Evolutionary conservation across 2,888 invertebrate genomes (phyloP), one percentile per base, ranked within the genome.

Genomic region (Heliconius charithonia): DNA sequence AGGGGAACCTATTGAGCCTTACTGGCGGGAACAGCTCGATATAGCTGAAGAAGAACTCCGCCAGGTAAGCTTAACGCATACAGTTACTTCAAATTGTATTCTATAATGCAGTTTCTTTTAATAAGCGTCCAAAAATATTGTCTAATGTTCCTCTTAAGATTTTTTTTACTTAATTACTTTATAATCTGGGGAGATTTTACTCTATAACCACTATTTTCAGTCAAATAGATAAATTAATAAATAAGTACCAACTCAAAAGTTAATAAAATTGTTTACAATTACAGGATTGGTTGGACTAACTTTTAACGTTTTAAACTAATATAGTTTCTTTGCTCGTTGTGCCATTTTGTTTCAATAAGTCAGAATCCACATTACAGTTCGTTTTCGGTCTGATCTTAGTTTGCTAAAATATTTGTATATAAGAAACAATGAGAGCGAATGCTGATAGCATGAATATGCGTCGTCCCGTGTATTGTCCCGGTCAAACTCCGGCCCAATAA

Each of bases 1-100:
- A 22, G 95, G 96, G 84, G 95, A 96, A 83, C 96, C 96, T 56
- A 95, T 92, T 83, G 92, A 94, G 74, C 91, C 95, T 25, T 96
- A 96, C 87, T 95, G 95, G 93, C 91, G 92, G 63, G 87, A 90
- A 74, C 91, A 95, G 81, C 91, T 96, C 59, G 95, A 95, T 83
- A 86, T 90, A 71, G 95, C 95, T 25, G 95, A 96, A 83, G 87
- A 90, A 79, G 93, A 95, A 81, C 88, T 95, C 82, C 93, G 93
- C 87, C 93, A 95, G 92, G 95, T 95, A 91, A 69, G 45, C 32
- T 45, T 32, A 27, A 4, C 45, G 27, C 25, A 27, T 62, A 62
- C 56, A 56, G 10, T 59, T n/a, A n/a, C 22, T 9, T 59, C 22
- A 10, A 59, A 59, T 9, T 3, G 59, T n/a, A n/a, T 59, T 59